A percentile compares a stretch with the other conserved stretches of the same genome.
phyloP scores from a whole-genome alignment of 30 jellyfish, hydroid and myxozoan genomes.

The Aurelia sp. region DNA sequence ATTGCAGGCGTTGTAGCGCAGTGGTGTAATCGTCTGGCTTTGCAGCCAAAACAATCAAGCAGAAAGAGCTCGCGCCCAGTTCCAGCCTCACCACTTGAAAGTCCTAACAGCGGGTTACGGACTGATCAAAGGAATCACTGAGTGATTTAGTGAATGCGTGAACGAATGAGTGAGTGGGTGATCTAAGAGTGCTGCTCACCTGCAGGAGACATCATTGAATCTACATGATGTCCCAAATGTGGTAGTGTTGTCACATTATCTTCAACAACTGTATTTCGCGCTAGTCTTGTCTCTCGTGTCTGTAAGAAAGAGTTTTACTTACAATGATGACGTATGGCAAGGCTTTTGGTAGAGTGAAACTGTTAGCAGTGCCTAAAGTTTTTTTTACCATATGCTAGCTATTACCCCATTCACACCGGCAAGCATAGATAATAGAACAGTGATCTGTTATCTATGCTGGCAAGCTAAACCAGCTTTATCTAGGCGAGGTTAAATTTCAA shows the following conservation, averaged over 20 bases:
- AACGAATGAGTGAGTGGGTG: neutral
- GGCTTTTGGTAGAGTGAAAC: neutral
- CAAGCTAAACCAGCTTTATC: too few species aligned
- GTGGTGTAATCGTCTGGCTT: too few species aligned
- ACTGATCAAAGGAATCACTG: neutral
- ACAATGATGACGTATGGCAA: too few species aligned
- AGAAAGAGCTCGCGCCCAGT: too few species aligned
- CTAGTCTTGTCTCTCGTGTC: constrained; percentile 80
- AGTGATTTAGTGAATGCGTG: neutral
- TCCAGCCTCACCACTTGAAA: too few species aligned
- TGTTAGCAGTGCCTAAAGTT: too few species aligned
- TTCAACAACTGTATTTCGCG: constrained; percentile 32
- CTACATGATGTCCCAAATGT: constrained; percentile 72
- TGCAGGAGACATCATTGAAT: constrained; percentile 68
- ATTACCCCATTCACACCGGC: too few species aligned
- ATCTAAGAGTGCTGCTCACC: neutral
- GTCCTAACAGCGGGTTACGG: neutral
- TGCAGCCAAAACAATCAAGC: too few species aligned
- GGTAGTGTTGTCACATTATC: constrained; percentile 73
- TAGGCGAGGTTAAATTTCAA: too few species aligned
- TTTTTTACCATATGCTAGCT: neutral
- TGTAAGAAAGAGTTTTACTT: constrained; percentile 5
- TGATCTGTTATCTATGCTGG: too few species aligned
- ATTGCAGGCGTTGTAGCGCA: too few species aligned
- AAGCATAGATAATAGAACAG: too few species aligned